phyloP scores from a whole-genome alignment of 2,888 invertebrate species.

The Fragum sueziense region DNA sequence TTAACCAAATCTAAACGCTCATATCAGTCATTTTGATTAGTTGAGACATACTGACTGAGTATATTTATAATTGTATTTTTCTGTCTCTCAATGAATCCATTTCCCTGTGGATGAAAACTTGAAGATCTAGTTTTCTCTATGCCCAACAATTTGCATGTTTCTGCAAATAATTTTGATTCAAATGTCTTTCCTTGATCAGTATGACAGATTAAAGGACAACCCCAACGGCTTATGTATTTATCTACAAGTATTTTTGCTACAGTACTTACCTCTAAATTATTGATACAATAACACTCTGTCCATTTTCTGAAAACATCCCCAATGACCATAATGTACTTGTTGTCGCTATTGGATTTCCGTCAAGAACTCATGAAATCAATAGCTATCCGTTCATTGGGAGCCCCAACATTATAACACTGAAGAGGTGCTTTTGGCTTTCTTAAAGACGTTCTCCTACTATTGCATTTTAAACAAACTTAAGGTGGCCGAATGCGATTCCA shows the following conservation, averaged over 20 bases:
- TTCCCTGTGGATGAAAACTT: conserved; percentile 43
- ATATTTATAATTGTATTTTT: conserved; percentile 51
- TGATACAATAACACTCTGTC: conserved; percentile 29
- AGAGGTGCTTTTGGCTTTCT: conserved; percentile 30
- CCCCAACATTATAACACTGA: conserved; percentile 40
- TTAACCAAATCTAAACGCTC: conserved; percentile 44
- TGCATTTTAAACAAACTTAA: conserved; percentile 44
- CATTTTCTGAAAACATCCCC: conserved; percentile 25
- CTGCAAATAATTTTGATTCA: conserved; percentile 51
- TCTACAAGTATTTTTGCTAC: conserved; percentile 53
- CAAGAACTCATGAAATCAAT: conserved; percentile 36
- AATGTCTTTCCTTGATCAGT: conserved; percentile 51
- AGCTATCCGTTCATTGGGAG: conserved; percentile 42
- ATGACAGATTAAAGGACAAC: conserved; percentile 51
- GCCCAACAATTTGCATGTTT: conserved; percentile 50
- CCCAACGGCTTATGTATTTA: conserved; percentile 41
- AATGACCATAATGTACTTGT: conserved; percentile 13
- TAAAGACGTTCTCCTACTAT: conserved; percentile 19
- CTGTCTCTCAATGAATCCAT: conserved; percentile 51
- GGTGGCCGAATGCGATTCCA: too few species aligned
- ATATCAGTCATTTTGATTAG: conserved; percentile 55
- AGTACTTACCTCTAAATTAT: conserved; percentile 50
- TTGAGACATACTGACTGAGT: conserved; percentile 32
- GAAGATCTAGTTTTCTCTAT: conserved; percentile 55
- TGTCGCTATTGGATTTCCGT: conserved; percentile 8